Base-by-base conservation (phyloP, 2,888 invertebrate genomes). In the Acronicta leporina region DNA sequence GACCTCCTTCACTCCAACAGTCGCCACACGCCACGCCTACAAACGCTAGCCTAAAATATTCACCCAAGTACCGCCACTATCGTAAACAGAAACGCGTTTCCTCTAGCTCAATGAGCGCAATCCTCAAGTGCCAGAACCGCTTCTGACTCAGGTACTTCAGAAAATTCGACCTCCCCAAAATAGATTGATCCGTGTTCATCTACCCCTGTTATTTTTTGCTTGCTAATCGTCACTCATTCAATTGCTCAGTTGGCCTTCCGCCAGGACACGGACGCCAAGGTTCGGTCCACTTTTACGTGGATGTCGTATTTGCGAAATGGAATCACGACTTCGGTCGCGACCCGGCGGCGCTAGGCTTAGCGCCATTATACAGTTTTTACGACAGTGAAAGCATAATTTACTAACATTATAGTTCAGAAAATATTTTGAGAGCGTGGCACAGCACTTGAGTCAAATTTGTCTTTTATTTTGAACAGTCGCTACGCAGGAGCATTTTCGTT, bases 161-260 rank as follows among this genome's bases (percentile, higher is more conserved):
- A 83, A 83, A 76, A 81, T 86, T 87, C 86, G 86, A 90, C 88
- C 90, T 90, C 86, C 87, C 89, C 78, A 73, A 92, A 93, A 94
- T 94, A 94, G 92, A 91, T 79, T 77, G 83, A 82, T 86, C 85
- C 85, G 81, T 89, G 89, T 88, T 86, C 87, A 90, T 89, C 89
- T 89, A 89, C 88, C 87, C 86, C 88, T 87, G 82, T 89, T 87
- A 87, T 89, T 87, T 84, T 82, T 85, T 82, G 81, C 85, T 79
- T 82, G 85, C 86, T 82, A 87, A 91, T 91, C 92, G 90, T 92
- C 92, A 91, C 89, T 92, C 93, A 94, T 93, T 94, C 92, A 93
- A 92, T 91, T 88, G 86, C 82, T 81, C 65, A 73, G 79, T 90
- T 94, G 94, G 94, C 92, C 87, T 89, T 83, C 82, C 84, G 91